Conservation (phyloP, 1,140 invertebrate genomes). For the Leptinotarsa texana region DNA sequence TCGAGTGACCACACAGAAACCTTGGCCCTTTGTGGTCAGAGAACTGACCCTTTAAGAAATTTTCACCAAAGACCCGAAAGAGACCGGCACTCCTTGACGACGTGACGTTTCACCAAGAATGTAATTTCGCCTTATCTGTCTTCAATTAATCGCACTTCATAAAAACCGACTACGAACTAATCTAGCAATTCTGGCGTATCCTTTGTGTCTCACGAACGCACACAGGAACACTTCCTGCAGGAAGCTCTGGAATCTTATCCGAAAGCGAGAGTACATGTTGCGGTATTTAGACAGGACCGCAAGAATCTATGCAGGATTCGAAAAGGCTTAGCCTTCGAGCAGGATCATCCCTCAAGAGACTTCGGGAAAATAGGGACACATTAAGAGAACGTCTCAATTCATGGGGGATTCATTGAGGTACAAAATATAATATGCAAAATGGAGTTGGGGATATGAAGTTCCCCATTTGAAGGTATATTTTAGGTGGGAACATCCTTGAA, state of each 20-base stretch:
- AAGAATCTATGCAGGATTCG: constrained; percentile 37
- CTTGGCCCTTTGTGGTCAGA: too few species aligned
- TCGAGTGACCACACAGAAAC: background rate
- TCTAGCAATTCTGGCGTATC: background rate
- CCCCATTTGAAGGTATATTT: background rate
- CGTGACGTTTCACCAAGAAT: constrained; percentile 19
- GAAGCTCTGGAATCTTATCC: constrained; percentile 32
- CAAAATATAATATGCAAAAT: constrained; percentile 10
- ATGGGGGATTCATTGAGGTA: background rate
- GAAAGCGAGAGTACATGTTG: constrained; percentile 34
- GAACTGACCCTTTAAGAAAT: background rate
- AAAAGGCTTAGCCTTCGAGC: constrained; percentile 30
- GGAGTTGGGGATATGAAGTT: background rate
- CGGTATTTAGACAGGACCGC: constrained; percentile 41
- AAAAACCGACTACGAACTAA: constrained; percentile 22
- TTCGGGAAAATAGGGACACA: constrained; percentile 29
- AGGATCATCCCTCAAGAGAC: constrained; percentile 29
- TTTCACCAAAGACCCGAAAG: background rate
- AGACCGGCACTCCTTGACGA: constrained; percentile 3
- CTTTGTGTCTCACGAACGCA: background rate
- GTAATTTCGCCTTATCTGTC: constrained; percentile 36
- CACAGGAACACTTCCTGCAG: constrained; percentile 25
- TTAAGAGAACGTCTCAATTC: constrained; percentile 28
- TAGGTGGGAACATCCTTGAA: background rate
- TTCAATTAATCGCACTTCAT: constrained; percentile 39